A percentile compares a stretch with the other conserved stretches of the same genome.
These are phyloP conservation scores for Poeciliopsis presidionis DNA, from an alignment of 2,797 vertebrate genomes.

Conservation along the genomic window DNA sequence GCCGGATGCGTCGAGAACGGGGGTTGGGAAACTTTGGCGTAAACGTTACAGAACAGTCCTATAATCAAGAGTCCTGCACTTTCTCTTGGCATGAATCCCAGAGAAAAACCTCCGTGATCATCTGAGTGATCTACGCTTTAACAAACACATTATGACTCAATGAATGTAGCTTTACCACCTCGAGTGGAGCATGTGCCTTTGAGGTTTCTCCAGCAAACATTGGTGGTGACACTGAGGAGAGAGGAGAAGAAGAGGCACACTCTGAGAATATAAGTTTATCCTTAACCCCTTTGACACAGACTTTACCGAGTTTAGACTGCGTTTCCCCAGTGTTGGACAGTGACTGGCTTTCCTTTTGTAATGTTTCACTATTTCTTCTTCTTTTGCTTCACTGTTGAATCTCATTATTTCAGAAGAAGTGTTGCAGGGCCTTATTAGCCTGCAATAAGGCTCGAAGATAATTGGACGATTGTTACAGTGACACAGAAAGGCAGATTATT, in stretches of 20 bases:
- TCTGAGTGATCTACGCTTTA: not conserved
- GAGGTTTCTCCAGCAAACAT: not conserved
- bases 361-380: not conserved
- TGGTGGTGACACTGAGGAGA: not conserved
- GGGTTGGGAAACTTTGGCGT: not conserved
- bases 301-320: not conserved
- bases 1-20: too few relatives aligned
- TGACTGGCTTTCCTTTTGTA: not conserved
- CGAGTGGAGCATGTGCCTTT: too few relatives aligned
- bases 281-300: not conserved
- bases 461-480: not conserved
- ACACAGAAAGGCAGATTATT: not conserved
- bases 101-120: not conserved
- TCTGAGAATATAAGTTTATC: not conserved
- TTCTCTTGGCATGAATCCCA: not conserved
- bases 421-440: not conserved
- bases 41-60: not conserved
- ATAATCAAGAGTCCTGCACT: not conserved
- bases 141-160: not conserved
- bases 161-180: not conserved
- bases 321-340: not conserved
- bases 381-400: not conserved
- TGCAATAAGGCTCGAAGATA: not conserved
- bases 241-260: not conserved
- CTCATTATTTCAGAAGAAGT: conserved; percentile 4